Percentiles rank a stretch among this genome's conserved stretches.
Evolutionary conservation across 2,797 vertebrate species (phyloP).

Genomic region (Catharus ustulatus): DNA sequence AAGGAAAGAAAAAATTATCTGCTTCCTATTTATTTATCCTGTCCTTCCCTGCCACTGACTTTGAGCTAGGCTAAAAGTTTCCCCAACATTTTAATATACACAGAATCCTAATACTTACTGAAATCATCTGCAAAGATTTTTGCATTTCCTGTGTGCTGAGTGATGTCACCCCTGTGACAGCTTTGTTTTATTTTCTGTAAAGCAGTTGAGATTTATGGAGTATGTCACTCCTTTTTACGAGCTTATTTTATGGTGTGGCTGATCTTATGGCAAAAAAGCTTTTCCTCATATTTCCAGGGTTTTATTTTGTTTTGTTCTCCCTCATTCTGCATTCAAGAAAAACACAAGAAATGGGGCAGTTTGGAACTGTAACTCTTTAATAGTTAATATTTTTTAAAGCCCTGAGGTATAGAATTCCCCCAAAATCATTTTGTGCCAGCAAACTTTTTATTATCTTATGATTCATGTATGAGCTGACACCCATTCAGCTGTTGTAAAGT

Average conservation of each 20-base stretch:
- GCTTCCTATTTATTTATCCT: neutral
- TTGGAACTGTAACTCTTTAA: neutral
- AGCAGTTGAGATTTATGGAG: constrained; percentile 4
- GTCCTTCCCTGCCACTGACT: neutral
- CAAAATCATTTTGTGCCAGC: neutral
- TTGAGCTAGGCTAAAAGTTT: neutral
- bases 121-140: constrained; percentile 7
- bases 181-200: constrained; percentile 23
- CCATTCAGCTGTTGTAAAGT: neutral
- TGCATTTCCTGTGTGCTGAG: neutral
- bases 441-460: neutral
- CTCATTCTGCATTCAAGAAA: neutral
- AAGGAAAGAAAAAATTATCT: neutral
- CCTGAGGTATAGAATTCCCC: neutral
- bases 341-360: neutral
- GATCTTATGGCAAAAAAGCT: constrained; percentile 22
- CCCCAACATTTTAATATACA: neutral
- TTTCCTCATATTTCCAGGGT: neutral
- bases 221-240: neutral
- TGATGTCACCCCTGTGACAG: neutral
- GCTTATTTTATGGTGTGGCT: neutral
- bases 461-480: neutral
- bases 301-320: too few relatives aligned
- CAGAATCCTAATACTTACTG: neutral
- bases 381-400: neutral